phyloP scores from a whole-genome alignment of 2,797 vertebrate genomes.

The Crypturellus tataupa region DNA sequence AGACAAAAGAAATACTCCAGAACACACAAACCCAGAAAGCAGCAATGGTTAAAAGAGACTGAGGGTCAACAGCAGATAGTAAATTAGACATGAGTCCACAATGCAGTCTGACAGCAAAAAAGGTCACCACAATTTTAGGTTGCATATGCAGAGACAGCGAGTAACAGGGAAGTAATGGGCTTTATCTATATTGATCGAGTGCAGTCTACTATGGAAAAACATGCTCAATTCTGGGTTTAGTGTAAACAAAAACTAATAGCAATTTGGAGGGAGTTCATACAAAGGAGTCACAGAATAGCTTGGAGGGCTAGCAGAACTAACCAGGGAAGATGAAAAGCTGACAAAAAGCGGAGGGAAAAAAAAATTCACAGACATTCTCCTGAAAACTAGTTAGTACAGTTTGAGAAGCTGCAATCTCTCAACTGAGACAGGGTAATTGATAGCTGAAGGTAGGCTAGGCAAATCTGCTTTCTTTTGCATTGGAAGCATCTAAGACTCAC shows the following conservation, averaged over 20 bases:
- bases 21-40: slow-evolving; percentile 46
- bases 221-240: slow-evolving; percentile 8
- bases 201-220: slow-evolving; percentile 38
- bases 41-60: slow-evolving; percentile 13
- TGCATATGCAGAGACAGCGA: slow-evolving; percentile 57
- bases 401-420: not conserved
- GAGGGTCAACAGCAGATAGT: slow-evolving; percentile 53
- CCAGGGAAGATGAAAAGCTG: slow-evolving; percentile 51
- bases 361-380: not conserved
- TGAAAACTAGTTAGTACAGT: not conserved
- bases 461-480: not conserved
- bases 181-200: slow-evolving; percentile 59
- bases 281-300: slow-evolving; percentile 49
- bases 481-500: not conserved
- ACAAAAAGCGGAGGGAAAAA: not conserved
- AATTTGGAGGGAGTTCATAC: slow-evolving; percentile 46
- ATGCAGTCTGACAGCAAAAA: slow-evolving; percentile 74
- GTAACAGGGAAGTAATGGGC: slow-evolving; percentile 46
- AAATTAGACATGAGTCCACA: slow-evolving; percentile 61
- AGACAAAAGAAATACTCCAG: not conserved
- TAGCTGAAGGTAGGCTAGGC: not conserved
- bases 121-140: slow-evolving; percentile 69
- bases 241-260: slow-evolving; percentile 59
- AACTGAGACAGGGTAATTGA: not conserved
- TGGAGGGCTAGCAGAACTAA: slow-evolving; percentile 50